Evolutionary conservation across 2,797 vertebrate species (phyloP), one percentile per base, ranked within the genome.

Genomic region (Hybognathus amarus): DNA sequence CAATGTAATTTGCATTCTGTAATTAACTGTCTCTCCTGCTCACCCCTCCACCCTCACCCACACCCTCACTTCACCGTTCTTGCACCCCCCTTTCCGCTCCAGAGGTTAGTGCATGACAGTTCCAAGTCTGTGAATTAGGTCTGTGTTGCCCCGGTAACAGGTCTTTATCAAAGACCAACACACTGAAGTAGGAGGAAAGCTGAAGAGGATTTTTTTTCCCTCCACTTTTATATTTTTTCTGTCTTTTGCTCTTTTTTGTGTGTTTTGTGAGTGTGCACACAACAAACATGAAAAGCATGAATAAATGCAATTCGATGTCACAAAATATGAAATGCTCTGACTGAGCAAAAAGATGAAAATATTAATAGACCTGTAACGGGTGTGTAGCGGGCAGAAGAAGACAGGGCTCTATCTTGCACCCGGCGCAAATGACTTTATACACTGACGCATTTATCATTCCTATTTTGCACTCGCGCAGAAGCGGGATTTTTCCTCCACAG

Each of bases 1-100:
- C 93, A 93, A 89, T 90, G 90, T 93, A 56, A 94, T 95, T 95
- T 94, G 93, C 93, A 94, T 94, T 93, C 89, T 88, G 89, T 94
- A 94, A 95, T 95, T 94, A 95, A 92, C 92, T 92, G 91, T 90
- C 91, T 91, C 87, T 91, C 86, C 88, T 68, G 6, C n/a, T 9
- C 69, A 75, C 33, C 59, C 15, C 79, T 36, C 33, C 33, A 36
- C 73, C 61, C 17, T 20, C 52, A 22, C 42, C 42, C 42, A 4
- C 42, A 54, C 20, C 50, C 30, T 64, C 36, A 66, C 82, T 81
- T 81, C 68, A n/a, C 64, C 61, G 20, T 76, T 66, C 47, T 73
- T 67, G 27, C 64, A 77, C 79, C 76, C 50, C 68, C 56, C 79
- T 52, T 61, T 76, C 87, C 77, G 64, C 79, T 88, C 83, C 87